phyloP scores from a whole-genome alignment of 2,797 vertebrate species.

The Pampus argenteus region DNA sequence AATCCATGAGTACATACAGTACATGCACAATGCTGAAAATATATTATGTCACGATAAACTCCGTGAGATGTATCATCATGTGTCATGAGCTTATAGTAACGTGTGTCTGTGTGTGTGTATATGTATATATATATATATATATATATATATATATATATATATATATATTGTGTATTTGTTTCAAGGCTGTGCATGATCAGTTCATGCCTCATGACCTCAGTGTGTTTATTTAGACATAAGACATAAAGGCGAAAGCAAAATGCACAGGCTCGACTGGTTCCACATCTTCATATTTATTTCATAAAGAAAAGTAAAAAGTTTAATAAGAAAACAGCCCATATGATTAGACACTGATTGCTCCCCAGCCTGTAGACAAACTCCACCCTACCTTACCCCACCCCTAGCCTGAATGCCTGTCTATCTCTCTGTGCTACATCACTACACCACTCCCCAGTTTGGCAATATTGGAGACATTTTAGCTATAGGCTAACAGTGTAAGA shows the following conservation, averaged over 20 bases:
- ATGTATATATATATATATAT: too few species aligned
- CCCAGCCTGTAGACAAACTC: conserved; percentile 24
- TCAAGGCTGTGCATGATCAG: background rate
- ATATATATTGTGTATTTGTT: conserved; percentile 3
- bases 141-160: too few species aligned
- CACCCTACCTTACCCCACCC: conserved; percentile 19
- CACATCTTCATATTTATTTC: conserved; percentile 84
- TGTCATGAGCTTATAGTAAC: background rate
- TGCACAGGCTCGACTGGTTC: conserved; percentile 54
- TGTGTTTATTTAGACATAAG: background rate
- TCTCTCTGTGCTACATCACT: conserved; percentile 64
- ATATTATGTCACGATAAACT: background rate
- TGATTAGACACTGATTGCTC: conserved; percentile 66
- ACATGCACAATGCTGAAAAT: background rate
- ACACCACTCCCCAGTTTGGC: conserved; percentile 77
- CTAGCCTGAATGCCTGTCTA: conserved; percentile 71
- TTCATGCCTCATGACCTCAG: background rate
- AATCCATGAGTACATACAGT: background rate
- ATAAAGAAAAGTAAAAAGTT: conserved; percentile 85
- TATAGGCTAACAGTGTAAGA: conserved; percentile 63
- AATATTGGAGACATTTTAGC: conserved; percentile 72
- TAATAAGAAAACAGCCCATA: conserved; percentile 79
- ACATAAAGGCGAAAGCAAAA: conserved; percentile 46
- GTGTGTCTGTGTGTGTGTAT: too few species aligned
- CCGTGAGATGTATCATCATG: background rate